These are phyloP conservation scores for Lycaon pictus DNA, from an alignment of 2,113 vertebrate species.

Conservation along the genomic window DNA sequence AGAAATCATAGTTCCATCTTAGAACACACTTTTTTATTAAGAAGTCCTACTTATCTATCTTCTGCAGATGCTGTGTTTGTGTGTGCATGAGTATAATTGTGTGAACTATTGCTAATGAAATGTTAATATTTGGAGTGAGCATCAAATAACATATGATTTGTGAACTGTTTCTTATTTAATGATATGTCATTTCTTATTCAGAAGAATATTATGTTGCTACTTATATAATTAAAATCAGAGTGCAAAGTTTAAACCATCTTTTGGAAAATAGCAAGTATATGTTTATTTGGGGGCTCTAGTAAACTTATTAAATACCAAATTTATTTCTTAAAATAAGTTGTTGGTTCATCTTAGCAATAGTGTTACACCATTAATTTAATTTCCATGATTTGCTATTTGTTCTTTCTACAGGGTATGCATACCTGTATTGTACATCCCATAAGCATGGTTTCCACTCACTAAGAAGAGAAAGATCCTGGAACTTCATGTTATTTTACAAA, in stretches of 20 bases:
- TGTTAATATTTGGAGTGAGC: background rate
- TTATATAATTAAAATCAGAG: background rate
- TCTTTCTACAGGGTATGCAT: background rate
- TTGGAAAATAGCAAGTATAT: background rate
- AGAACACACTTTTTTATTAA: background rate
- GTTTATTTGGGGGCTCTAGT: background rate
- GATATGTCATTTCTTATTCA: background rate
- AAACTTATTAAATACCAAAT: background rate
- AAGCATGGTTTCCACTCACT: background rate
- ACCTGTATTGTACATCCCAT: background rate
- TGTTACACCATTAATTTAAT: background rate
- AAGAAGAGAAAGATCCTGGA: background rate
- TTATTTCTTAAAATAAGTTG: background rate
- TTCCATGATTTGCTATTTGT: background rate
- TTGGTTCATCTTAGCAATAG: background rate
- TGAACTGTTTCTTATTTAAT: slow-evolving; percentile 1
- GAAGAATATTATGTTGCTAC: background rate
- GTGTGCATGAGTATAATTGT: background rate
- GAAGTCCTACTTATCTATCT: slow-evolving; percentile 11
- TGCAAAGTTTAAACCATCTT: background rate
- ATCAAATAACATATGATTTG: background rate
- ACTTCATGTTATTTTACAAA: background rate
- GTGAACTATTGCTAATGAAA: background rate
- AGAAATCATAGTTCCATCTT: background rate
- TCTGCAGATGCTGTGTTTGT: background rate